Conservation (phyloP, 2,888 invertebrate species). For the Drosophila kokeensis region DNA sequence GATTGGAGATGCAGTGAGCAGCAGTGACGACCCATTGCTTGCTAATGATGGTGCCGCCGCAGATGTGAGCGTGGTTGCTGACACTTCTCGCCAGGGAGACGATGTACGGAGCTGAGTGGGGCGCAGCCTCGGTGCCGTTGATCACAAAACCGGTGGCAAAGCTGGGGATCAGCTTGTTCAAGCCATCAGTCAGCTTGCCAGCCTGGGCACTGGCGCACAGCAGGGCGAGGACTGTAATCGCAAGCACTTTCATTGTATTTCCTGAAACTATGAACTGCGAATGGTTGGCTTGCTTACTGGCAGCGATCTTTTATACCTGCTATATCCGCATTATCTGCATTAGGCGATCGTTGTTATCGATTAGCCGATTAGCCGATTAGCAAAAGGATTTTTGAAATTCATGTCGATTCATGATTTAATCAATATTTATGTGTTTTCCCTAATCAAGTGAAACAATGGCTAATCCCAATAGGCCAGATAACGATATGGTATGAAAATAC, state of each 20-base stretch:
- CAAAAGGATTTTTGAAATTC: conserved; percentile 57
- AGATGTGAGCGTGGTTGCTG: conserved; percentile 81
- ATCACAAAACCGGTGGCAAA: conserved; percentile 80
- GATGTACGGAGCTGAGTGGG: conserved; percentile 85
- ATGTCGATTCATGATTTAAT: conserved; percentile 22
- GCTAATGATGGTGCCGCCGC: conserved; percentile 85
- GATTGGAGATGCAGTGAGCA: conserved; percentile 79
- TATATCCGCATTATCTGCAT: neutral
- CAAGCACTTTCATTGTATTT: conserved; percentile 73
- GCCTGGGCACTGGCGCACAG: conserved; percentile 72
- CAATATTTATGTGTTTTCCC: conserved; percentile 15
- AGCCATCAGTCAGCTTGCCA: conserved; percentile 51
- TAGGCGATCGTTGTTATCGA: conserved; percentile 5
- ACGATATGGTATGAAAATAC: neutral
- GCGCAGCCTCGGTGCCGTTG: conserved; percentile 83
- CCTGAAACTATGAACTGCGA: conserved; percentile 5
- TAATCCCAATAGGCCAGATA: conserved; percentile 30
- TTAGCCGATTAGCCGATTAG: conserved; percentile 14
- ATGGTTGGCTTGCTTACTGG: conserved; percentile 9
- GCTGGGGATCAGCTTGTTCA: conserved; percentile 69
- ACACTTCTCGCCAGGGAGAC: conserved; percentile 82
- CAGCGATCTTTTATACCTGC: conserved; percentile 51
- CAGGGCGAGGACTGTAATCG: conserved; percentile 62
- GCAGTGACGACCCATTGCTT: conserved; percentile 85
- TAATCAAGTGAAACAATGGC: neutral